Evolutionary conservation across 64 coral and sea anemone genomes (phyloP), one percentile per base, ranked within the genome.

Genomic region (Pocillopora verrucosa): DNA sequence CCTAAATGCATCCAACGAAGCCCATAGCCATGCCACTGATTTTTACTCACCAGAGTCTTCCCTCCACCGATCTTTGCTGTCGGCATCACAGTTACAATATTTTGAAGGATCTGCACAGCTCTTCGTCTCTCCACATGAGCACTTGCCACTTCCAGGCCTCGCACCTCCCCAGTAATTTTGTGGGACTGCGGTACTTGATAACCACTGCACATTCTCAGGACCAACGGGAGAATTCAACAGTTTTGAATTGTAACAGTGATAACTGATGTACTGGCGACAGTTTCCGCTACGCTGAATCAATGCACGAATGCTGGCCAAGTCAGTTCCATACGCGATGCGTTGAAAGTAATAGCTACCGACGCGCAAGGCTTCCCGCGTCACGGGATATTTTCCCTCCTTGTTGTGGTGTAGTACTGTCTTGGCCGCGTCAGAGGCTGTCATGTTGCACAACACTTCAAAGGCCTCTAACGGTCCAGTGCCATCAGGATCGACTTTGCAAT

Each of bases 121-220:
- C 11, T 89, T 86, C 25, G 35, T 82, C 34, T 91, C 77, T 60
- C 91, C 95, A 65, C 95, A 96, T 65, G 91, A 83, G 78, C 95
- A 96, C 9, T 89, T 96, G 9, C 89, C 26, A 15, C 86, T 93
- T 5, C 87, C 88, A 16, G 72, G 5, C 4, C 91, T 88, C 0
- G 95, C 95, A 1, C 91, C 95, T 22, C 95, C 95, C 95, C 95
- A 96, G 76, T 90, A 90, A 16, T 76, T 84, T 75, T 93, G 88
- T 58, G 59, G 56, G 0, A 88, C 78, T 73, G 60, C 77, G 25
- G 91, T 93, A 34, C 91, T 24, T 20, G 91, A 93, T 60, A 81
- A 16, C 95, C 95, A 96, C 88, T 76, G 73, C 76, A 91, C 95
- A 78, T 93, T 73, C 58, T 73, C 61, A 61, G 95, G 95, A 16